Conservation (phyloP, 2,888 invertebrate species). For the Panorpa germanica region DNA sequence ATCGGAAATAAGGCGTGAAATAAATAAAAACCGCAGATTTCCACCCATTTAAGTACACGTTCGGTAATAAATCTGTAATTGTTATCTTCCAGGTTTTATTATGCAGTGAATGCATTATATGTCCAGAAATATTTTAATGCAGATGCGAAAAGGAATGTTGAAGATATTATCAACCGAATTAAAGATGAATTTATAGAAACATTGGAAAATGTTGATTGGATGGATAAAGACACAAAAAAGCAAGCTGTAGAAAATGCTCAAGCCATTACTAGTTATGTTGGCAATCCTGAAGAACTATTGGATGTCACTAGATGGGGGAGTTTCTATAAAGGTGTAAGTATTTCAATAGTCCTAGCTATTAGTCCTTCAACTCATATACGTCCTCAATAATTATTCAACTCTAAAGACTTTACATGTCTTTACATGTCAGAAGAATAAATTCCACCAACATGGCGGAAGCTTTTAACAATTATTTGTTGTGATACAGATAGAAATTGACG, state of each 20-base stretch:
- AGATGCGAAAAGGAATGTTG: conserved; percentile 37
- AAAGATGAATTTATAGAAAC: conserved; percentile 42
- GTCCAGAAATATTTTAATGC: conserved; percentile 45
- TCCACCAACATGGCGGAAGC: no score
- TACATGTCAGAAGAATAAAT: no score
- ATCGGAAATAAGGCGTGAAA: no score
- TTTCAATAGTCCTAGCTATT: no score
- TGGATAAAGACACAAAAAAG: conserved; percentile 44
- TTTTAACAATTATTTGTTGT: no score
- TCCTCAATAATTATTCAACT: no score
- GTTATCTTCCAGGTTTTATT: conserved; percentile 18
- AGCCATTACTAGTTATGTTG: conserved; percentile 48
- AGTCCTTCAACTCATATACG: no score
- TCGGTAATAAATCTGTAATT: no score
- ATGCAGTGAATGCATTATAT: conserved; percentile 23
- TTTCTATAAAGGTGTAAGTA: conserved; percentile 23
- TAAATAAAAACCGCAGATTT: no score
- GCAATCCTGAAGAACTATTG: conserved; percentile 50
- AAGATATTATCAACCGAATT: conserved; percentile 46
- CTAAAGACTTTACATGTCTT: no score
- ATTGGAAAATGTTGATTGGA: conserved; percentile 45
- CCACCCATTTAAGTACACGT: no score
- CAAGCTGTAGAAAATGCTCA: conserved; percentile 40
- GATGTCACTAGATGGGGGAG: conserved; percentile 37
- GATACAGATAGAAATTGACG: no score